Conservation (phyloP, 1,140 invertebrate species). For the Drosophila novamexicana region DNA sequence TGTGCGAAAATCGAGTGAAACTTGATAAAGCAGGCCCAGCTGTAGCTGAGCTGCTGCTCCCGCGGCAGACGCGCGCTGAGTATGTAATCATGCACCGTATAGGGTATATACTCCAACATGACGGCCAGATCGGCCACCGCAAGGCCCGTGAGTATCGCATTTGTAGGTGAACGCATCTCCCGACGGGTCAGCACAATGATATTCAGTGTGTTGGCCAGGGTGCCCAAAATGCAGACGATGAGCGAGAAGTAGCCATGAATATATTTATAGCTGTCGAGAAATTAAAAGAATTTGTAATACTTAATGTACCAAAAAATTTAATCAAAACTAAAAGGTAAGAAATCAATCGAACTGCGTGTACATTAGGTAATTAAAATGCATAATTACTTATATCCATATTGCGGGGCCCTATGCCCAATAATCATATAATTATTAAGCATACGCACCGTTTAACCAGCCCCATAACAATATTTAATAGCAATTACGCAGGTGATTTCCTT, state of each 20-base stretch:
- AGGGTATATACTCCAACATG: conserved; percentile 97
- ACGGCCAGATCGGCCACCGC: conserved; percentile 96
- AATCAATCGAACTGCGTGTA: neutral
- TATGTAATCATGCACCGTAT: conserved; percentile 92
- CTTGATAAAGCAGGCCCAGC: conserved; percentile 92
- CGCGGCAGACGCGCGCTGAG: conserved; percentile 73
- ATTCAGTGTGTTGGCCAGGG: conserved; percentile 96
- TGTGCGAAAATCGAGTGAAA: conserved; percentile 93
- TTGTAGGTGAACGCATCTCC: conserved; percentile 94
- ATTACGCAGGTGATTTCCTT: conserved; percentile 71
- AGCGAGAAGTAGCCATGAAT: conserved; percentile 82
- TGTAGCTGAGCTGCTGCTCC: conserved; percentile 87
- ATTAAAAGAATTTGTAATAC: neutral
- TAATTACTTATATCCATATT: neutral
- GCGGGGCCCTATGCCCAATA: neutral
- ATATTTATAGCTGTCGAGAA: conserved; percentile 67
- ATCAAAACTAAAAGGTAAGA: neutral
- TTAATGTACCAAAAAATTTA: neutral
- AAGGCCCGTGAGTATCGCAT: conserved; percentile 94
- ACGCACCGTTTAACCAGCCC: conserved; percentile 4
- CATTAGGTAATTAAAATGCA: conserved; percentile 6
- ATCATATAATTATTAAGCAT: conserved; percentile 6
- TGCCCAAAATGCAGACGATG: conserved; percentile 94
- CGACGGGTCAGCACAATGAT: conserved; percentile 96
- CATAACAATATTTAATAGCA: conserved; percentile 38